Conservation (phyloP, 2,797 vertebrate species). For the Podargus strigoides region DNA sequence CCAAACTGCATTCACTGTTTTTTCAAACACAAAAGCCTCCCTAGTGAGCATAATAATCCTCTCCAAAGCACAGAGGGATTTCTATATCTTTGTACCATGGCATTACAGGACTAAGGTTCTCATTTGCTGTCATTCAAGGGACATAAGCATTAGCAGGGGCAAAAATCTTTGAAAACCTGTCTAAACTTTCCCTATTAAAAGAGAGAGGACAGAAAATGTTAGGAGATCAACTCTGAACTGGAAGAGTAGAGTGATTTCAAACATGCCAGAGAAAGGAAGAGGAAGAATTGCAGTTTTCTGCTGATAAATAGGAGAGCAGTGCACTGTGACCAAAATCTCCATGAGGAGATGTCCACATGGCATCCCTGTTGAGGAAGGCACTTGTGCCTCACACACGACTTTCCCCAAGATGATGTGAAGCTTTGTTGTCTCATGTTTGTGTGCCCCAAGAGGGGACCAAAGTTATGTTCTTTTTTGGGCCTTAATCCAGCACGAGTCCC, state of each 20-base stretch:
- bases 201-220: background rate
- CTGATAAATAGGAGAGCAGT: background rate
- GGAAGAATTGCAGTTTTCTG: background rate
- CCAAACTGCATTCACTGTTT: background rate
- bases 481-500: background rate
- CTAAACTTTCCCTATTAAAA: background rate
- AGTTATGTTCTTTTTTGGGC: background rate
- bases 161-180: background rate
- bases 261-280: background rate
- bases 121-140: accelerated
- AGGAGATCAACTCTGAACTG: background rate
- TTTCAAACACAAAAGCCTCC: background rate
- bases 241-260: background rate
- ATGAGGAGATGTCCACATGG: background rate
- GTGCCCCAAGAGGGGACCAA: accelerated
- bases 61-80: background rate
- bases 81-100: background rate
- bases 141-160: background rate
- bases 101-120: background rate
- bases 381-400: too few relatives aligned
- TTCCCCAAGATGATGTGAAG: background rate
- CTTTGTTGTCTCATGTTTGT: accelerated
- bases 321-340: accelerated
- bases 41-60: background rate
- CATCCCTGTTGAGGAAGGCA: background rate